A percentile compares a stretch with the other conserved stretches of the same genome.
Evolutionary conservation across 2,113 vertebrate genomes (phyloP).

Genomic region (Lepisosteus oculatus): DNA sequence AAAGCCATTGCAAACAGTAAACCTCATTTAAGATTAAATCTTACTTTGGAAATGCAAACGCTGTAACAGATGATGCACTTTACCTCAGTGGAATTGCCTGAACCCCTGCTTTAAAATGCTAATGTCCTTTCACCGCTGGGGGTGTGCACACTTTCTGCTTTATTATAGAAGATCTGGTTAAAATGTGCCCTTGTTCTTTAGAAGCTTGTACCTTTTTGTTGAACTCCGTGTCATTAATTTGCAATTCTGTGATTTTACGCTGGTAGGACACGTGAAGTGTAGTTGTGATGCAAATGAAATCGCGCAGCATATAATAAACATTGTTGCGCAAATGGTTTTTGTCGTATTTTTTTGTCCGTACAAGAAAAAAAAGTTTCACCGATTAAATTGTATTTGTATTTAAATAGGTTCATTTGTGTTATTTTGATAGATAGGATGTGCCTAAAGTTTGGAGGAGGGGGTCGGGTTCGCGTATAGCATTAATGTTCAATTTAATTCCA

Average conservation of each 20-base stretch:
- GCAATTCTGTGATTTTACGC: conserved; percentile 53
- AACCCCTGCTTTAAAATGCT: conserved; percentile 43
- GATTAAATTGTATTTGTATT: conserved; percentile 13
- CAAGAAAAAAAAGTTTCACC: conserved; percentile 36
- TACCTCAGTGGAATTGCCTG: conserved; percentile 27
- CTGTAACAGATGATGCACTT: conserved; percentile 34
- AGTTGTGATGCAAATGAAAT: conserved; percentile 64
- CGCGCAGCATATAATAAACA: conserved; percentile 16
- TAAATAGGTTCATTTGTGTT: conserved; percentile 30
- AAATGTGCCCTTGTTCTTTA: conserved; percentile 61
- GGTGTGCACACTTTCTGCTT: conserved; percentile 39
- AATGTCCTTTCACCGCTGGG: conserved; percentile 46
- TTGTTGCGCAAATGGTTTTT: too few relatives aligned
- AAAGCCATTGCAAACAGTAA: conserved; percentile 18
- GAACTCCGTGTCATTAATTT: conserved; percentile 55
- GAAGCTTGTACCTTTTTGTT: conserved; percentile 59
- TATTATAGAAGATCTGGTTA: conserved; percentile 66
- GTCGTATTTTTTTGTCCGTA: conserved; percentile 26
- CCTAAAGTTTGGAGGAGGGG: conserved; percentile 5
- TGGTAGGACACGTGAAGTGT: conserved; percentile 46
- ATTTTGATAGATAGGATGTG: conserved; percentile 19
- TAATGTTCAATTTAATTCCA: conserved; percentile 25
- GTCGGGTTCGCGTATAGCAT: conserved; percentile 24
- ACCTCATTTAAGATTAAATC: conserved; percentile 25
- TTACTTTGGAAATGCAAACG: conserved; percentile 25